Percentiles rank a stretch among this genome's conserved stretches.
Conservation (phyloP, 2,888 invertebrate genomes). For the Blastobasis lacticolella region DNA sequence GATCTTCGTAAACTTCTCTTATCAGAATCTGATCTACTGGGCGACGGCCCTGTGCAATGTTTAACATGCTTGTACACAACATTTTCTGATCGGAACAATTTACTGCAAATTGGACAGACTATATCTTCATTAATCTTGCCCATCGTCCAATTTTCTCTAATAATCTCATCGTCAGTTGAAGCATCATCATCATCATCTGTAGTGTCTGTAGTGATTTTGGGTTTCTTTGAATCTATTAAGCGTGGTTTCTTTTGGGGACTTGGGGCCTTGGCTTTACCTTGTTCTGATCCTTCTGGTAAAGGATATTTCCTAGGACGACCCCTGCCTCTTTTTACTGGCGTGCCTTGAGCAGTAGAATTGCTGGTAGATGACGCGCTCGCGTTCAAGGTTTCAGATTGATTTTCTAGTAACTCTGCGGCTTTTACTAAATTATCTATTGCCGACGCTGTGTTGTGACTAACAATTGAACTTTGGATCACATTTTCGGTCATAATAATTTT, state of each 20-base stretch:
- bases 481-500: conserved; percentile 29
- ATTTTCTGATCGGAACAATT: conserved; percentile 65
- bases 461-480: conserved; percentile 25
- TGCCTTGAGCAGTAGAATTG: conserved; percentile 29
- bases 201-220: conserved; percentile 30
- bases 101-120: conserved; percentile 65
- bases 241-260: conserved; percentile 56
- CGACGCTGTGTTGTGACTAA: conserved; percentile 40
- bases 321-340: conserved; percentile 57
- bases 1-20: conserved; percentile 42
- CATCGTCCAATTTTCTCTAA: conserved; percentile 68
- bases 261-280: conserved; percentile 29
- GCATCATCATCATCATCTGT: conserved; percentile 43
- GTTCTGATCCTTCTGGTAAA: conserved; percentile 32
- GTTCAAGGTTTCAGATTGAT: conserved; percentile 42
- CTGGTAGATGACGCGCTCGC: conserved; percentile 17
- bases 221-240: conserved; percentile 38
- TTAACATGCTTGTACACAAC: conserved; percentile 70
- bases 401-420: conserved; percentile 63
- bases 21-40: conserved; percentile 57
- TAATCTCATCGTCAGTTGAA: conserved; percentile 36
- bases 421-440: conserved; percentile 64
- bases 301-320: conserved; percentile 66
- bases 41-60: conserved; percentile 66
- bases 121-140: conserved; percentile 71